phyloP scores from a whole-genome alignment of 1,140 invertebrate species.

The Tribolium castaneum region DNA sequence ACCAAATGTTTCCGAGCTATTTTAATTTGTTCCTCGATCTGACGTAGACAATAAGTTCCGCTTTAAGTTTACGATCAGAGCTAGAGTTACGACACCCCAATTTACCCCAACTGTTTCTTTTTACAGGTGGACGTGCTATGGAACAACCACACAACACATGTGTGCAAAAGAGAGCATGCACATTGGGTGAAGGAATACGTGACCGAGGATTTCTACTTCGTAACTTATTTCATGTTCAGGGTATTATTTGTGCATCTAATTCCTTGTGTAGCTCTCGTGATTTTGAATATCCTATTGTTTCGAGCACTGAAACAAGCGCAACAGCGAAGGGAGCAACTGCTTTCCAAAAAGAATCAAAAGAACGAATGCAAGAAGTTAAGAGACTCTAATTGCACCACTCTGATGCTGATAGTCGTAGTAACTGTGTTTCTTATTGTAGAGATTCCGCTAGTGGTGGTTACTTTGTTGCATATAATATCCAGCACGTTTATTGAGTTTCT shows the following conservation, averaged over 20 bases:
- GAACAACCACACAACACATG: constrained; percentile 70
- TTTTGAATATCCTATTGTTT: constrained; percentile 90
- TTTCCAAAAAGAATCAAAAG: constrained; percentile 80
- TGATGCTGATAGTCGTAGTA: constrained; percentile 96
- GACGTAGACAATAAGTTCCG: background rate
- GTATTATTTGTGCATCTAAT: constrained; percentile 91
- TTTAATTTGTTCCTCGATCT: background rate
- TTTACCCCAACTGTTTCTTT: constrained; percentile 35
- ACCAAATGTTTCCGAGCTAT: background rate
- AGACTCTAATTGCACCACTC: constrained; percentile 91
- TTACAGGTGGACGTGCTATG: constrained; percentile 65
- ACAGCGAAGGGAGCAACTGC: constrained; percentile 80
- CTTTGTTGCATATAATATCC: constrained; percentile 85
- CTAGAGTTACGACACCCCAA: background rate
- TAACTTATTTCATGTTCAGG: constrained; percentile 85
- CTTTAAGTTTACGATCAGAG: background rate
- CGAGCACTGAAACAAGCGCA: constrained; percentile 85
- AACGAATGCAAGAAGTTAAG: constrained; percentile 84
- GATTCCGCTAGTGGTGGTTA: constrained; percentile 90
- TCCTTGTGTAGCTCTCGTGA: constrained; percentile 88
- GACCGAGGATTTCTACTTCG: constrained; percentile 80
- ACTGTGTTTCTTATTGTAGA: constrained; percentile 92
- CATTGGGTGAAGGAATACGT: constrained; percentile 75
- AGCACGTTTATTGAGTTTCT: constrained; percentile 77
- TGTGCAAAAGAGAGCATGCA: constrained; percentile 70